Evolutionary conservation across 2,888 invertebrate genomes (phyloP).

Genomic region (Drosophila gaucha): DNA sequence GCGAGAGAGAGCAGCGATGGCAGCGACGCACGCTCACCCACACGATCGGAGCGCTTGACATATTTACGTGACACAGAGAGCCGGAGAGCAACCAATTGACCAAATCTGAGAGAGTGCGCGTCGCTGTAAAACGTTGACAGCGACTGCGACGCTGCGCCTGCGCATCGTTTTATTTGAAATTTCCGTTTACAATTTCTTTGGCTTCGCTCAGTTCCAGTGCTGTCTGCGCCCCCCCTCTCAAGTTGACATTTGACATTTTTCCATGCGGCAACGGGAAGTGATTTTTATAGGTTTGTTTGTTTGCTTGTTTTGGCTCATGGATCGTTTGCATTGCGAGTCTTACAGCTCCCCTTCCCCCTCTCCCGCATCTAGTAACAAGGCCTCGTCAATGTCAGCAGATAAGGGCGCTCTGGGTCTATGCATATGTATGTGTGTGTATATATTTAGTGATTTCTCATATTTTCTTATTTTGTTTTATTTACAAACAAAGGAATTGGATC

Average conservation of each 20-base stretch:
- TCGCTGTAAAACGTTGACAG: constrained; percentile 19
- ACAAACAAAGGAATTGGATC: constrained; percentile 59
- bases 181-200: constrained; percentile 68
- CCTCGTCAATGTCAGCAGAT: constrained; percentile 51
- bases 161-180: constrained; percentile 70
- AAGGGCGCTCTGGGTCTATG: constrained; percentile 34
- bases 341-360: neutral
- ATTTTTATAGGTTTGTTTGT: constrained; percentile 71
- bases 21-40: constrained; percentile 63
- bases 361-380: constrained; percentile 14
- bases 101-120: constrained; percentile 35
- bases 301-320: constrained; percentile 55
- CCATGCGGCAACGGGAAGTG: constrained; percentile 62
- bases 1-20: constrained; percentile 13
- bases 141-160: constrained; percentile 35
- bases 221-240: constrained; percentile 4
- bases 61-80: constrained; percentile 67
- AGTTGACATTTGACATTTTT: constrained; percentile 72
- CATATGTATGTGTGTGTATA: neutral
- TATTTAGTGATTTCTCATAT: constrained; percentile 33
- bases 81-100: constrained; percentile 54
- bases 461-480: constrained; percentile 45
- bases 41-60: constrained; percentile 60
- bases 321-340: constrained; percentile 46
- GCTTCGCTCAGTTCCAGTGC: constrained; percentile 41